Conservation (phyloP, 2,113 vertebrate genomes). For the Indicator indicator region DNA sequence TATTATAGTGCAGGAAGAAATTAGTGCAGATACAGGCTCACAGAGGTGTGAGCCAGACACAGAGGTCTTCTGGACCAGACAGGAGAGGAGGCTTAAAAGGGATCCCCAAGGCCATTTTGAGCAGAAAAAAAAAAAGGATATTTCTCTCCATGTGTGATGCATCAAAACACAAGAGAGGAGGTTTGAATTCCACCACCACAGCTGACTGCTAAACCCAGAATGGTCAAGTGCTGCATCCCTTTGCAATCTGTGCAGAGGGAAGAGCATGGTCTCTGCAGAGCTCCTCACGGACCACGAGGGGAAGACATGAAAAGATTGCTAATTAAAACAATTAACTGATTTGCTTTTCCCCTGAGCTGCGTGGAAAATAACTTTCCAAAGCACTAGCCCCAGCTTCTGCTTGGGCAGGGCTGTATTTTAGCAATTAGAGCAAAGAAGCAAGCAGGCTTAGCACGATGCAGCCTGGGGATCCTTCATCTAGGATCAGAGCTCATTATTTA, state of each 20-base stretch:
- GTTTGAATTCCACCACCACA: neutral
- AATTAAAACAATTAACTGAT: slow-evolving; percentile 34
- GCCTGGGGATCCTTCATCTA: neutral
- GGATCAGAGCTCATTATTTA: neutral
- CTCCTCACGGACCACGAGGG: neutral
- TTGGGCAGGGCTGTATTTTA: neutral
- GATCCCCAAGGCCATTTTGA: neutral
- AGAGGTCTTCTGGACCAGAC: neutral
- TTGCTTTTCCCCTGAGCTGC: neutral
- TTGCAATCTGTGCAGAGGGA: neutral
- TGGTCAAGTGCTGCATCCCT: neutral
- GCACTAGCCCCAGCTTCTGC: neutral
- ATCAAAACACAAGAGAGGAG: neutral
- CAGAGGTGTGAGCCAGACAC: neutral
- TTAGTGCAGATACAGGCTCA: neutral
- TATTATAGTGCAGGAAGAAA: neutral
- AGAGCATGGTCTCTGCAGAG: neutral
- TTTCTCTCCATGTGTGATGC: neutral
- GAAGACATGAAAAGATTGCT: neutral
- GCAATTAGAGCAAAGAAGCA: neutral
- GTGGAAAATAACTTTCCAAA: neutral
- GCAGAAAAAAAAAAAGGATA: neutral
- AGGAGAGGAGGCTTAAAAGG: neutral
- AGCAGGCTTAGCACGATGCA: neutral
- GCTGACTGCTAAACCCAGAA: neutral